Evolutionary conservation across 1,140 invertebrate genomes (phyloP).

Genomic region (Brachionus rotundiformis): DNA sequence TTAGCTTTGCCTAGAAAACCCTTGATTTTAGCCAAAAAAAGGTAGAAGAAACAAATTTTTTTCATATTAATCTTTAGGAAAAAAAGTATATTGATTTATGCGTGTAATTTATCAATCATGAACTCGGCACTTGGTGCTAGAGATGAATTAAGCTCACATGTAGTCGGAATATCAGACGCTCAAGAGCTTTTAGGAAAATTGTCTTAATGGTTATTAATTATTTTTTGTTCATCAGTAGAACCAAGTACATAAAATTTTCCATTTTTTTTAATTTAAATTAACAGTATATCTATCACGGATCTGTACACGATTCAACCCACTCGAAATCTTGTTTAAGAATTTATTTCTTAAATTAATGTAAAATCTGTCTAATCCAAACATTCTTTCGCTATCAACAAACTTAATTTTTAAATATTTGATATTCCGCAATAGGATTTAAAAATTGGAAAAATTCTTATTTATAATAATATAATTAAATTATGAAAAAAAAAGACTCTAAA

Average conservation of each 20-base stretch:
- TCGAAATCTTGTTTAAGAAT: not conserved
- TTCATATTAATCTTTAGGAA: not conserved
- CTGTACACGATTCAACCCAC: not conserved
- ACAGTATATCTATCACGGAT: not conserved
- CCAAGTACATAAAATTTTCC: not conserved
- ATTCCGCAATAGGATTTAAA: not conserved
- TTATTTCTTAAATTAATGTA: not conserved
- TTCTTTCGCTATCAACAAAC: not conserved
- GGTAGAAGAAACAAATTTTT: not conserved
- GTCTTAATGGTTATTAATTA: not conserved
- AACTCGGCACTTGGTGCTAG: not conserved
- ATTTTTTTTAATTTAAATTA: no score
- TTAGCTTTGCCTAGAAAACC: not conserved
- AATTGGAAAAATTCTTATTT: not conserved
- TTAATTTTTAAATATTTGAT: not conserved
- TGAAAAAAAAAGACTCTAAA: not conserved
- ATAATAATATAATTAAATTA: not conserved
- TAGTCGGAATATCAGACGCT: not conserved
- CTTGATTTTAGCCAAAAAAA: not conserved
- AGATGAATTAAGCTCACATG: not conserved
- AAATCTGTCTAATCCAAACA: not conserved
- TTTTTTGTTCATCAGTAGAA: not conserved
- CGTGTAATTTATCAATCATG: not conserved
- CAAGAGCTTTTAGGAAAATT: not conserved
- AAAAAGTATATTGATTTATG: not conserved